Base-by-base conservation (phyloP, 2,113 vertebrate genomes). In the Cynopterus brachyotis region DNA sequence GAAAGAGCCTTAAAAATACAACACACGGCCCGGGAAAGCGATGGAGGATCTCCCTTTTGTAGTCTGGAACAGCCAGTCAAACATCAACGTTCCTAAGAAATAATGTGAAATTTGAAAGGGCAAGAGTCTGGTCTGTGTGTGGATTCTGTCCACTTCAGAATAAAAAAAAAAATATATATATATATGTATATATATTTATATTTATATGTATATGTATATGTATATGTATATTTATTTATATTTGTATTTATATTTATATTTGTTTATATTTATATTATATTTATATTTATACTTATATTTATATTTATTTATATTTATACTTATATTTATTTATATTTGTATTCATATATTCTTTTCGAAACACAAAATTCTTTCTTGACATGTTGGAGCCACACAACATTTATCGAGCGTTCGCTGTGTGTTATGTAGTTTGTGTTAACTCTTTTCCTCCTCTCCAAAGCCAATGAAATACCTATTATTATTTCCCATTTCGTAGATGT, bases 331-430 rank as follows among this genome's bases (percentile, higher is more conserved):
- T n/a, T n/a, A n/a, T n/a, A n/a, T n/a, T n/a, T n/a, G n/a, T n/a
- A n/a, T n/a, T n/a, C n/a, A n/a, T 47, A 47, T 47, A 50, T 50
- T 69, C 62, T 81, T 81, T 45, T n/a, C 42, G 15, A 50, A 59
- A 37, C 16, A 42, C 42, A 32, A 70, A 70, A 62, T 50, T 70
- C 45, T 47, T 35, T 59, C 55, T 69, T 4, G 13, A 67, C 19
- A 15, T 10, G 9, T 1, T 19, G 10, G 9, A 22, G 26, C 16
- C 1, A 1, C 28, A 19, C 8, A 30, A 10, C 8, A 0, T 30
- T 64, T 84, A 10, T 2, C 15, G 47, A 32, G 66, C 15, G 19
- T 22, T n/a, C 0, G 3, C 28, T 3, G 0, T 30, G 55, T 5
- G n/a, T 15, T 3, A 6, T 12, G 17, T 1, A 20, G 19, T 16